A percentile compares a stretch with the other conserved stretches of the same genome.
Conservation (phyloP, 2,888 invertebrate genomes). For the Amphimallon solstitiale region DNA sequence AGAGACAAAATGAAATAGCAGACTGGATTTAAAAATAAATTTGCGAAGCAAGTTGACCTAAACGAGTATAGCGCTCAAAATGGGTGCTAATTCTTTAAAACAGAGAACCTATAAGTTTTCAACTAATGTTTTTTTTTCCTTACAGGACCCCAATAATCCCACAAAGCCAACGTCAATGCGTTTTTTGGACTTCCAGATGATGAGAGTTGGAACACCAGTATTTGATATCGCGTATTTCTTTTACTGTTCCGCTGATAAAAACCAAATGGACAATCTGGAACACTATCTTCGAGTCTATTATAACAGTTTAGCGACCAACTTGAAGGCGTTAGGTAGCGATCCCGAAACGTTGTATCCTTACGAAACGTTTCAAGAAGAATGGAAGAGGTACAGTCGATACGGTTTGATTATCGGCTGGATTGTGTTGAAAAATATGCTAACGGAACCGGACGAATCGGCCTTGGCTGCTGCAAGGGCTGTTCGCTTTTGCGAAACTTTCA, state of each 20-base stretch:
- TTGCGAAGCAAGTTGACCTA: too few species aligned
- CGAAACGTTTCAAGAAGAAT: constrained; percentile 33
- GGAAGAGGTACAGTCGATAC: constrained; percentile 35
- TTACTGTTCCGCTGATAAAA: constrained; percentile 43
- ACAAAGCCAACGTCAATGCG: constrained; percentile 46
- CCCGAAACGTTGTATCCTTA: constrained; percentile 46
- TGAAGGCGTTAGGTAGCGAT: constrained; percentile 46
- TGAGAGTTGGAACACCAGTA: constrained; percentile 45
- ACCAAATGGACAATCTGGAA: constrained; percentile 44
- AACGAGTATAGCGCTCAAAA: too few species aligned
- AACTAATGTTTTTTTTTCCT: not conserved
- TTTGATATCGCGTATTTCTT: constrained; percentile 51
- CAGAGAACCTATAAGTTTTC: too few species aligned
- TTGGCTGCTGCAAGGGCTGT: not conserved
- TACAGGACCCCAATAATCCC: constrained; percentile 14
- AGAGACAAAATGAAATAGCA: too few species aligned
- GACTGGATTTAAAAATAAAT: too few species aligned
- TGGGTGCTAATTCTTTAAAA: too few species aligned
- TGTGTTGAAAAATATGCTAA: constrained; percentile 40
- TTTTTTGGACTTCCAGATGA: constrained; percentile 52
- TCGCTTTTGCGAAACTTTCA: not conserved
- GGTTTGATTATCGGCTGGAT: constrained; percentile 35
- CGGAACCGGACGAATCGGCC: constrained; percentile 39
- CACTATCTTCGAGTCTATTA: constrained; percentile 50
- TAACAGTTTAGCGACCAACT: constrained; percentile 43